A percentile compares a stretch with the other conserved stretches of the same genome.
Evolutionary conservation across 2,797 vertebrate genomes (phyloP).

Genomic region (Urophycis tenuis): DNA sequence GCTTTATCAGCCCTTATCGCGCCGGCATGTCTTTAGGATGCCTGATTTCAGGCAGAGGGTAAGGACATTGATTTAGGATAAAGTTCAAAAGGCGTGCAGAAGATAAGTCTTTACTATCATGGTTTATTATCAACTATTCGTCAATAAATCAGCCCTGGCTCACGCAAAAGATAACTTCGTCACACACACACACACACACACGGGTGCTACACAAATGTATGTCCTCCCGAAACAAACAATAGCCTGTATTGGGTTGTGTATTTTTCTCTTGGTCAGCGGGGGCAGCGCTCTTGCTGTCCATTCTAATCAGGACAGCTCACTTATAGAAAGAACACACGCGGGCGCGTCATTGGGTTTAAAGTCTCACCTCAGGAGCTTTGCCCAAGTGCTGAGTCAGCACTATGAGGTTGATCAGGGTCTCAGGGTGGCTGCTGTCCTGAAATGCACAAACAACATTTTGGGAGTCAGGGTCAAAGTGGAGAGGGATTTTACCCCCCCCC

Average conservation of each 20-base stretch:
- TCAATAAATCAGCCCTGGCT: constrained; percentile 19
- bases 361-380: constrained; percentile 87
- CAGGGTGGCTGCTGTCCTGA: constrained; percentile 91
- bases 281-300: background rate
- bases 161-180: background rate
- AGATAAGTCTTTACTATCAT: constrained; percentile 52
- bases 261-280: background rate
- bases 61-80: constrained; percentile 32
- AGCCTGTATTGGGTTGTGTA: background rate
- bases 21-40: constrained; percentile 12
- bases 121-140: constrained; percentile 20
- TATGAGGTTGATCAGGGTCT: constrained; percentile 90
- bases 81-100: constrained; percentile 19
- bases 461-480: constrained; percentile 2
- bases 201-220: background rate
- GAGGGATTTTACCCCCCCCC: background rate
- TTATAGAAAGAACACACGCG: background rate
- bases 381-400: constrained; percentile 91
- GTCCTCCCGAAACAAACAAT: background rate
- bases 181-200: no score
- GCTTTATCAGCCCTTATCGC: constrained; percentile 41
- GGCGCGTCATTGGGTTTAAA: constrained; percentile 34
- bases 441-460: constrained; percentile 11
- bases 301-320: background rate
- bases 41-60: constrained; percentile 25